These are phyloP conservation scores for roundworm (Caenorhabditis elegans) DNA, from an alignment of 1,140 invertebrate genomes.

Conservation along the genomic window DNA sequence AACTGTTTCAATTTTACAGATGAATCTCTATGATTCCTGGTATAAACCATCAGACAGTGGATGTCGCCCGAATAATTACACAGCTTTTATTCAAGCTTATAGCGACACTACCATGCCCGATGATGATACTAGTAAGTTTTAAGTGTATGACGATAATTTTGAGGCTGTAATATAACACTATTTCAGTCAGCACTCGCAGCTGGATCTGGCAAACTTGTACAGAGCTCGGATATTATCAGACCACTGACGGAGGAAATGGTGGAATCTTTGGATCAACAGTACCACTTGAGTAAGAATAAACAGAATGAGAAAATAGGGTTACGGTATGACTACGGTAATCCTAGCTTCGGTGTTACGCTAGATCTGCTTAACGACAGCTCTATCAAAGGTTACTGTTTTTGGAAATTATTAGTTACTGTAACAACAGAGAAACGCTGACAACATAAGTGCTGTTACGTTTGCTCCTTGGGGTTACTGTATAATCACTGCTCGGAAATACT, in stretches of 20 bases:
- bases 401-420: no score
- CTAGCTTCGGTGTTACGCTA: no score
- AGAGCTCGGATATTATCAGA: constrained; percentile 91
- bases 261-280: constrained; percentile 48
- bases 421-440: no score
- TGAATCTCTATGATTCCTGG: neutral
- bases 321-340: no score
- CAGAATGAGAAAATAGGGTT: no score
- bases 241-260: constrained; percentile 71
- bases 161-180: neutral
- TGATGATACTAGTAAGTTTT: constrained; percentile 1
- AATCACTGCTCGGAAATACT: no score
- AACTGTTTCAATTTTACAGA: neutral
- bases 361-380: no score
- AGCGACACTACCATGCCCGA: constrained; percentile 2
- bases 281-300: constrained; percentile 42
- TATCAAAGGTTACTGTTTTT: no score
- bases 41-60: neutral
- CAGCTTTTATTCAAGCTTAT: neutral
- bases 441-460: no score
- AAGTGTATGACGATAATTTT: neutral
- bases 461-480: no score
- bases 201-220: constrained; percentile 93
- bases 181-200: constrained; percentile 68
- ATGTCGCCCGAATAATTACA: constrained; percentile 23